Base-by-base conservation (phyloP, 1,140 invertebrate species). In the Euglossa dilemma region DNA sequence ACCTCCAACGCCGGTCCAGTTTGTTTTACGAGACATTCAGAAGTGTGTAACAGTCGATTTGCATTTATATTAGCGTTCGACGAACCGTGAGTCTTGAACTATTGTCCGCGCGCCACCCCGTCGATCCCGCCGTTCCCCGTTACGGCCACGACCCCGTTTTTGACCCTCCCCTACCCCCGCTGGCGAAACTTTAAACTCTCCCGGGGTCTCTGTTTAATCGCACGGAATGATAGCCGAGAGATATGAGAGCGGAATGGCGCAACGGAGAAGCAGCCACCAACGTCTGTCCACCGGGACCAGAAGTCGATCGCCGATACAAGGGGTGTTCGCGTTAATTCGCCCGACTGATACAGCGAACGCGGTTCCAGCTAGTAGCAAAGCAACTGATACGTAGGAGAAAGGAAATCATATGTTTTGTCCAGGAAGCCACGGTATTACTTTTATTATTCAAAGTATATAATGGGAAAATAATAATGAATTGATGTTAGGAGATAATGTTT, bases 41-140 rank as follows among this genome's bases (percentile, higher is more conserved):
- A 89, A 86, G 74, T 73, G 83, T 85, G 80, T 91, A 90, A 90
- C 89, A 85, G 85, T 85, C 85, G 87, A 91, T 91, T 91, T 91
- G 89, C 91, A 91, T 91, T 91, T 91, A 91, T 91, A 91, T 91
- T 91, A 91, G 88, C 86, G 89, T 85, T 84, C 85, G 80, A 69
- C 80, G 89, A 77, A 86, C 84, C 82, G 88, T 83, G 81, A 81
- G 79, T 82, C 81, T 87, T 89, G 77, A 79, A 82, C 88, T 71
- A 88, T 91, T 90, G 89, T 91, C 87, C 85, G 78, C 70, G 78
- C 70, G 50, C 70, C 85, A 43, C 81, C 87, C 74, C 79, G 81
- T 80, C 85, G 72, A 89, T 89, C 89, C 83, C 78, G 79, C 52
- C 87, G 69, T 73, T 50, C 69, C 54, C 73, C 70, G 66, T 86